Conservation (phyloP, 53 echinoderm and acorn worm genomes). For the Pentamera pediparva region DNA sequence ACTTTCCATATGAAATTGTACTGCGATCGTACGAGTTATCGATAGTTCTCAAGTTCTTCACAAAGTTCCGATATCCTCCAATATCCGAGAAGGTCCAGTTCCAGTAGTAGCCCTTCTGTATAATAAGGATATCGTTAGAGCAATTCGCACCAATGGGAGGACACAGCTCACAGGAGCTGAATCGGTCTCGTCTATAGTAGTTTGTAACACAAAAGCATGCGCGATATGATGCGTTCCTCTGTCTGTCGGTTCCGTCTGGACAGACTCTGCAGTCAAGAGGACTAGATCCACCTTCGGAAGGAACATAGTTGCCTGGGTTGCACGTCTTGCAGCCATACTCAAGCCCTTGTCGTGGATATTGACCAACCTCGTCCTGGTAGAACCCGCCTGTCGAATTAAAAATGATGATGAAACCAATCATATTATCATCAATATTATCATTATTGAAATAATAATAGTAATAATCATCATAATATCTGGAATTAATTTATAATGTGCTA, state of each 20-base stretch:
- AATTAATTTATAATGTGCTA: too few relatives aligned
- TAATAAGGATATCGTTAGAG: not conserved
- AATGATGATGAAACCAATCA: too few relatives aligned
- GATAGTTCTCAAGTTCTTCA: not conserved
- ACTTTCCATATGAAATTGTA: not conserved
- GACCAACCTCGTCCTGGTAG: not conserved
- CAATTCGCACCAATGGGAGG: not conserved
- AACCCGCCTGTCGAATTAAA: conserved; percentile 16
- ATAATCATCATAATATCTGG: too few relatives aligned
- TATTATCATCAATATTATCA: too few relatives aligned
- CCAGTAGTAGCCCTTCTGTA: conserved; percentile 20
- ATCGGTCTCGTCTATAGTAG: not conserved
- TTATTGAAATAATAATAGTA: too few relatives aligned
- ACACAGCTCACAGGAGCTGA: conserved; percentile 6
- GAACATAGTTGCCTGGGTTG: not conserved
- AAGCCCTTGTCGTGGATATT: not conserved
- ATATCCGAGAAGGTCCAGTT: conserved; percentile 15
- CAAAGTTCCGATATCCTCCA: conserved; percentile 1
- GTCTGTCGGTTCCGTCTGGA: not conserved
- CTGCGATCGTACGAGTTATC: not conserved
- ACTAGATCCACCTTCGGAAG: not conserved
- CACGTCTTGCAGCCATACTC: not conserved
- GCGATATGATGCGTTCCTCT: not conserved
- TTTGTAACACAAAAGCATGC: not conserved
- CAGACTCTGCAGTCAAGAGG: not conserved